Conservation (phyloP, 2,113 vertebrate genomes). For the Nannospalax galili region DNA sequence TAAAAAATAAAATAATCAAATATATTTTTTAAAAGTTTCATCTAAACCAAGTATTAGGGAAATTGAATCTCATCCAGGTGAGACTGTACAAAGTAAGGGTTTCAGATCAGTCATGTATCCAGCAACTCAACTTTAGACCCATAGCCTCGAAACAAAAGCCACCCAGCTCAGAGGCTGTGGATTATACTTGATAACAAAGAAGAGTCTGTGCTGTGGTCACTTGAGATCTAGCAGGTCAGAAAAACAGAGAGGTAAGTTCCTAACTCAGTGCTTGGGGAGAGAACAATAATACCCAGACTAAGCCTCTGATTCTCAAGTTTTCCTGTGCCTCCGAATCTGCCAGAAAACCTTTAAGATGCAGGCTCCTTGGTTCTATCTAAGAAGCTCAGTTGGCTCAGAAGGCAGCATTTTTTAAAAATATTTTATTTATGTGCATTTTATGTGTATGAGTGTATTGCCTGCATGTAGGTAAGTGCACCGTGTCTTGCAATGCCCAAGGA, state of each 20-base stretch:
- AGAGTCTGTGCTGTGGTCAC: neutral
- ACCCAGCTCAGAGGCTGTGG: neutral
- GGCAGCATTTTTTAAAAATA: no score
- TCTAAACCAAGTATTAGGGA: neutral
- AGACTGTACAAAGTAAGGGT: neutral
- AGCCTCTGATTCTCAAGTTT: neutral
- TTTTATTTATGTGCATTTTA: no score
- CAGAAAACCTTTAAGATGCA: conserved; percentile 5
- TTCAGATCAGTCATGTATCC: neutral
- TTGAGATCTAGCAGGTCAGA: neutral
- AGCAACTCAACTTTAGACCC: neutral
- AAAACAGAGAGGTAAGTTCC: neutral
- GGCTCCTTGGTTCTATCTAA: neutral
- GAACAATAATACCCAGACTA: neutral
- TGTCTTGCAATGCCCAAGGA: no score
- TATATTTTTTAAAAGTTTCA: no score
- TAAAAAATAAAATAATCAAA: no score
- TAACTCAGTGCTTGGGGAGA: neutral
- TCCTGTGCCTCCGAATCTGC: neutral
- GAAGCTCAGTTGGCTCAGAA: neutral
- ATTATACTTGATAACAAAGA: neutral
- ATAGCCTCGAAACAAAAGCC: neutral
- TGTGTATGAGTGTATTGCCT: no score
- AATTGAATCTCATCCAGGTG: neutral
- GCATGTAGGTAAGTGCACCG: no score